Evolutionary conservation across 2,113 vertebrate species (phyloP).

Genomic region (Entelurus aequoreus): DNA sequence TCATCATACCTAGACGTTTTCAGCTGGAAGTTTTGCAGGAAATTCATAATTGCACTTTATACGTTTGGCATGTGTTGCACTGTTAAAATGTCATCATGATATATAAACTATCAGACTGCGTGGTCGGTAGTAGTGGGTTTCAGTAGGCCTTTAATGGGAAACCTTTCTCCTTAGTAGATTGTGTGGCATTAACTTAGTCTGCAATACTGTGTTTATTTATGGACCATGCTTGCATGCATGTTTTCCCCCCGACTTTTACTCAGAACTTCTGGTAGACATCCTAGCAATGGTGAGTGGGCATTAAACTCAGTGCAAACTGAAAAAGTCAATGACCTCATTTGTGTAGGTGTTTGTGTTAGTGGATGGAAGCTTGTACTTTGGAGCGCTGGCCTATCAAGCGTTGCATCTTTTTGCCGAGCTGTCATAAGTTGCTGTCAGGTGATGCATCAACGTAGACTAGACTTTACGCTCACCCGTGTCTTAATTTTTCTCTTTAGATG

Average conservation of each 20-base stretch:
- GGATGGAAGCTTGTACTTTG: conserved; percentile 16
- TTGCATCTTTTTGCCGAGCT: conserved; percentile 37
- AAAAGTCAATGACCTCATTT: conserved; percentile 48
- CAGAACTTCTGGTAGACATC: conserved; percentile 54
- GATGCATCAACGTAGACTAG: conserved; percentile 16
- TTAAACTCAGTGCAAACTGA: conserved; percentile 39
- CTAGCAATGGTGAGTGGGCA: conserved; percentile 42
- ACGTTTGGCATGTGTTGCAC: too few species aligned
- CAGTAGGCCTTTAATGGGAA: too few species aligned
- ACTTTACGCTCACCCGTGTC: background rate
- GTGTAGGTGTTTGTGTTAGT: conserved; percentile 38
- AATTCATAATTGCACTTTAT: too few species aligned
- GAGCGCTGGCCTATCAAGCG: conserved; percentile 49
- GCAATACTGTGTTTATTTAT: background rate
- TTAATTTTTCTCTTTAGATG: background rate
- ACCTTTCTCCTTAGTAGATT: too few species aligned
- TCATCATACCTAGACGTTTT: too few species aligned
- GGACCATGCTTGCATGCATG: background rate
- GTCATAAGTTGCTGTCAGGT: conserved; percentile 34
- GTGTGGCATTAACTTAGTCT: background rate
- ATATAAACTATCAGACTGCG: too few species aligned
- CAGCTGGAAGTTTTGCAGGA: too few species aligned
- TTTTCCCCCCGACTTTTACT: conserved; percentile 20
- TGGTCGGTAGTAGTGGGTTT: too few species aligned
- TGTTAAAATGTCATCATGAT: too few species aligned